phyloP scores from a whole-genome alignment of 2,113 vertebrate species.

The Salvelinus namaycush region DNA sequence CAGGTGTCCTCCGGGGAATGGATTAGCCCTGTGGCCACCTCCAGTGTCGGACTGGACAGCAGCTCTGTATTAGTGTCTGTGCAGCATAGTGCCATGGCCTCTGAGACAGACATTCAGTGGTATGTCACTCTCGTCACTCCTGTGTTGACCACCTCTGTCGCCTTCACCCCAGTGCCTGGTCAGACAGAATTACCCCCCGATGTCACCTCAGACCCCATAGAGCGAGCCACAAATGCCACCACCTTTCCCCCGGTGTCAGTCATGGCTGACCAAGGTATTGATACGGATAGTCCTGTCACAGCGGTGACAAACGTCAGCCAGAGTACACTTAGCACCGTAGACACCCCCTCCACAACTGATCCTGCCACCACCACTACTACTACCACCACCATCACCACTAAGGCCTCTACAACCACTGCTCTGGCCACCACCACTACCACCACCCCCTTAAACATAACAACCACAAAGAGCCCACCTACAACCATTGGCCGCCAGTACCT shows the following conservation, averaged over 20 bases:
- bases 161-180: conserved; percentile 25
- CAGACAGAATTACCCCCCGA: conserved; percentile 23
- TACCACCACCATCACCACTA: not conserved
- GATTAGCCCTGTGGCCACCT: conserved; percentile 53
- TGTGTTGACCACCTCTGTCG: conserved; percentile 37
- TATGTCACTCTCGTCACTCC: conserved; percentile 37
- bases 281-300: conserved; percentile 50
- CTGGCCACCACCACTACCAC: too few species aligned
- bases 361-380: conserved; percentile 41
- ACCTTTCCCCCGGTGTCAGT: conserved; percentile 21
- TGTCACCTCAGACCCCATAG: conserved; percentile 24
- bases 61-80: conserved; percentile 45
- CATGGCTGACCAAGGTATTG: conserved; percentile 59
- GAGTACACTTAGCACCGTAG: conserved; percentile 46
- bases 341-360: conserved; percentile 16
- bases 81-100: conserved; percentile 35
- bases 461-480: conserved; percentile 49
- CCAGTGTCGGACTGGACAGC: conserved; percentile 22
- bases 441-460: too few species aligned
- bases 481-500: conserved; percentile 77
- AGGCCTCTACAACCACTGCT: conserved; percentile 45
- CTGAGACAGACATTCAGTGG: conserved; percentile 64
- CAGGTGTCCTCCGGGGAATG: conserved; percentile 36
- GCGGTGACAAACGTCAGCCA: conserved; percentile 35
- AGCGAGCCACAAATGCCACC: conserved; percentile 25